Base-by-base conservation (phyloP, 1,140 invertebrate genomes). In the Eulimnadia texana region DNA sequence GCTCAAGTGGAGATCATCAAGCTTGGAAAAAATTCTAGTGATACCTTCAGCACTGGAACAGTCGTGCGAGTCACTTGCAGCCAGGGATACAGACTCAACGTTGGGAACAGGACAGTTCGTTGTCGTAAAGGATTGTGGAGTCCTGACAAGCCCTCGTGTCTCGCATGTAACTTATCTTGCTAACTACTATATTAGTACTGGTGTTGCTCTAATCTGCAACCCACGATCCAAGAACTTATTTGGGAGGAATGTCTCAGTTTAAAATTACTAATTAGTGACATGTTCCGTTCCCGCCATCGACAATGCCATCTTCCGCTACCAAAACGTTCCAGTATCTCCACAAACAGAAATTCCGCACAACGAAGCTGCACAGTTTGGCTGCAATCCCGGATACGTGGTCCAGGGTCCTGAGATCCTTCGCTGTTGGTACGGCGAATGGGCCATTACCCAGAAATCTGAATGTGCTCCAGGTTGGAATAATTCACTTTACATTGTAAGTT, bases 111-210 rank as follows among this genome's bases (percentile, higher is more conserved):
- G 20, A 89, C 88, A 0, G 84, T 83, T 0, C 83, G 83, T 67
- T 90, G 88, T 70, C 80, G 84, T 1, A 72, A 83, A 53, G 87
- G 88, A 1, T 77, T 79, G 66, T 92, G 88, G 88, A 87, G 84
- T 68, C 88, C 88, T 1, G 79, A 79, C 61, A 84, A 82, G 65
- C 88, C 88, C 0, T 78, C 79, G 66, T 91, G 88, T 69, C 73
- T 80, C 67, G 82, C 86, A 64, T 72, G 85, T 88, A 76, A 80
- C 82, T 80, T 67, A 25, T 53, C 3, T 13, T 52, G n/a, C 51
- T 54, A n/a, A 24, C 50, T 59, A 50, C 16, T n/a, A 55, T 63
- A 65, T 61, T 61, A 22, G 27, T 0, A 52, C 1, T 22, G 24
- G 24, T 47, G 11, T n/a, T 47, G n/a, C n/a, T 47, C 42, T n/a